Evolutionary conservation across 2,797 vertebrate genomes (phyloP).

Genomic region (Gymnoscopelus braueri): DNA sequence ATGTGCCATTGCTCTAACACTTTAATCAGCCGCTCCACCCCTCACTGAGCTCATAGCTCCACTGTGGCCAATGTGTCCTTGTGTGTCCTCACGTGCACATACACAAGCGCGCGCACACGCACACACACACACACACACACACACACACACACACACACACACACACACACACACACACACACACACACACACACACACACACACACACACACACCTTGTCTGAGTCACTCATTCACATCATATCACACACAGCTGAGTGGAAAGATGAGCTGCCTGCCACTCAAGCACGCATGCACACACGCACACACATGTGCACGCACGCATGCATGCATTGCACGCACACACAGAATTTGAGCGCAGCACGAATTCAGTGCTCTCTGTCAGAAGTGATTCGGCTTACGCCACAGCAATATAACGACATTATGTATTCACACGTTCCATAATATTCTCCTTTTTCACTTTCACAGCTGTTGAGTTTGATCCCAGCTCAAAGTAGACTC

Average conservation of each 20-base stretch:
- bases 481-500: constrained; percentile 14
- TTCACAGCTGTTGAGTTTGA: constrained; percentile 42
- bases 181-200: constrained; percentile 1
- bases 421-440: no score
- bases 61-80: constrained; percentile 58
- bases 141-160: constrained; percentile 6
- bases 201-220: constrained; percentile 18
- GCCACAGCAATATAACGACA: constrained; percentile 15
- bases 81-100: constrained; percentile 3
- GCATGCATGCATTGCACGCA: no score
- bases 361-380: constrained; percentile 38
- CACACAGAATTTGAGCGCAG: constrained; percentile 11
- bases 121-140: neutral
- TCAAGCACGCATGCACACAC: constrained; percentile 27
- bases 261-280: constrained; percentile 57
- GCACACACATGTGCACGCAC: constrained; percentile 11
- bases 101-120: constrained; percentile 6
- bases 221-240: constrained; percentile 61
- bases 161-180: constrained; percentile 11
- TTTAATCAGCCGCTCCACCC: constrained; percentile 63
- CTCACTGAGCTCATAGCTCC: constrained; percentile 55
- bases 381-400: constrained; percentile 51
- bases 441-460: constrained; percentile 50
- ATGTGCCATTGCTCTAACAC: constrained; percentile 29
- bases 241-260: constrained; percentile 63